Evolutionary conservation across 2,113 vertebrate genomes (phyloP), one percentile per base, ranked within the genome.

Genomic region (Oryzias curvinotus): DNA sequence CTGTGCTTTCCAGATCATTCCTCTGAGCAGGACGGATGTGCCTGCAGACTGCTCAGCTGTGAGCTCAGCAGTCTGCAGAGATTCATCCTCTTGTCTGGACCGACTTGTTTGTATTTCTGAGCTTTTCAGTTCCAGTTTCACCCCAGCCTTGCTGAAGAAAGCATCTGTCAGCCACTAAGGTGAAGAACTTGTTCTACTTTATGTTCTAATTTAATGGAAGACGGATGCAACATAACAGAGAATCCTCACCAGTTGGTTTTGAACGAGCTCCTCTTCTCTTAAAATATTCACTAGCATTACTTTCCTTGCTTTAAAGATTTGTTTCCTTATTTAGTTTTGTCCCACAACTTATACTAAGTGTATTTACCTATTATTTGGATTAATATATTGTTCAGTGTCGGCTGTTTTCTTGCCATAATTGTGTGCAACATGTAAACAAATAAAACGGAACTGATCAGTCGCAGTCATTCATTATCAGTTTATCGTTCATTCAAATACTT

Each of bases 401-500:
- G 36, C 41, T 60, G 58, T 26, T 57, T 52, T 68, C 68, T 68
- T 80, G 71, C 47, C 60, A 67, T 81, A 72, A 71, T 67, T 82
- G 73, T 75, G 82, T 65, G 36, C 8, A 36, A 36, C 69, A 68
- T 70, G 57, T 75, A 47, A 49, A 75, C 42, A 80, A 88, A 88
- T 86, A 83, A 90, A 88, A 71, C 54, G 5, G 19, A 26, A 57
- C 55, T 6, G 68, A 65, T 73, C 70, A 46, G 70, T 52, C 76
- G 57, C 48, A 66, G n/a, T 44, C 46, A 47, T 51, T 2, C 36
- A 36, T 36, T 36, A 28, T 4, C 26, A 26, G 2, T 26, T 26
- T 26, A 36, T 36, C 36, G 2, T 36, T 36, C 36, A 36, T 10
- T 36, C 36, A 36, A 36, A 36, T 36, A 12, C 12, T 36, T 36